These are phyloP conservation scores for Drosophila nigricruria DNA, from an alignment of 2,888 invertebrate species.

Conservation along the genomic window DNA sequence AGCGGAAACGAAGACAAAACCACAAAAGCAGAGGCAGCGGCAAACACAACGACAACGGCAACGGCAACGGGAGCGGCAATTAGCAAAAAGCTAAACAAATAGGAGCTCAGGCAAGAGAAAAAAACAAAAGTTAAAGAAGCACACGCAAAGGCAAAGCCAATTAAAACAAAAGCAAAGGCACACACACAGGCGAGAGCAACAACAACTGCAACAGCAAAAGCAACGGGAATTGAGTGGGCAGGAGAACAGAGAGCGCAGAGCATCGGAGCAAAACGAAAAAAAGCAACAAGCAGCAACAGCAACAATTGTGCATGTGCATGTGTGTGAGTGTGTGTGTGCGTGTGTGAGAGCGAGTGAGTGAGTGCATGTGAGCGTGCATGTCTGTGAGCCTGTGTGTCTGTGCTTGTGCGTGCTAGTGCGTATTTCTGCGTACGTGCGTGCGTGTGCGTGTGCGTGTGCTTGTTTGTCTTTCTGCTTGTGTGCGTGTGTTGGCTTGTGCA, in stretches of 20 bases:
- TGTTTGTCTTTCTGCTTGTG: neutral
- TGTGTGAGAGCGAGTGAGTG: neutral
- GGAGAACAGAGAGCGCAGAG: neutral
- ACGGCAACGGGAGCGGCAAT: neutral
- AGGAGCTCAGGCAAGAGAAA: neutral
- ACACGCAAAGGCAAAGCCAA: neutral
- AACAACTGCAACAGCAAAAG: neutral
- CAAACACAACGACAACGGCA: neutral
- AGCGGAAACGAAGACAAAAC: neutral
- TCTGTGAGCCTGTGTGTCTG: neutral
- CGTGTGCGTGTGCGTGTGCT: neutral
- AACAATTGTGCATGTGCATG: constrained; percentile 6
- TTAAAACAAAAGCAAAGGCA: neutral
- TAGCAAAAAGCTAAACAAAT: neutral
- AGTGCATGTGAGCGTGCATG: neutral
- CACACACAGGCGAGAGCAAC: neutral
- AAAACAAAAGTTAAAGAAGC: neutral
- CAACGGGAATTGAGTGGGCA: neutral
- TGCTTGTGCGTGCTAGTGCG: neutral
- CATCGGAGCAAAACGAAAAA: neutral
- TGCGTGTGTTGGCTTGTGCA: neutral
- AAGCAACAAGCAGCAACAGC: neutral
- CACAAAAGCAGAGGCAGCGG: neutral
- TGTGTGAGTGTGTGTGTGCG: neutral
- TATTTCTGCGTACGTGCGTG: neutral